Conservation (phyloP, 2,888 invertebrate species). For the Tenthredo scrophulariae region DNA sequence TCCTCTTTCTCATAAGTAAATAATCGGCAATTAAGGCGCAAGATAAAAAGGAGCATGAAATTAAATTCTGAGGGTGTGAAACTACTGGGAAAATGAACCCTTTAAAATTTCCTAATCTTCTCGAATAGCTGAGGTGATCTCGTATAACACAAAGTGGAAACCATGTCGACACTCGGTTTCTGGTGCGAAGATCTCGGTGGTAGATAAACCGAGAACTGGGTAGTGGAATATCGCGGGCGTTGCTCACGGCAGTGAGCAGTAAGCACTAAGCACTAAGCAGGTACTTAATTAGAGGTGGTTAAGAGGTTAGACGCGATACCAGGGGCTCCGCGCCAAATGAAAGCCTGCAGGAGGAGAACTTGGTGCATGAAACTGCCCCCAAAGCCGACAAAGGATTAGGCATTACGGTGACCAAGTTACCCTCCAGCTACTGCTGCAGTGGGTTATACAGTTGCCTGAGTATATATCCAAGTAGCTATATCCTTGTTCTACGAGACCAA, state of each 20-base stretch:
- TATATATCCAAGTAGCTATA: neutral
- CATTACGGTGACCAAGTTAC: neutral
- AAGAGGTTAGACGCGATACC: constrained; percentile 28
- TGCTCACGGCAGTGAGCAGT: neutral
- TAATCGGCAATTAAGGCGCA: neutral
- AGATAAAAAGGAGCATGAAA: neutral
- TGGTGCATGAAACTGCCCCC: constrained; percentile 32
- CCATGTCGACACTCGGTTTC: neutral
- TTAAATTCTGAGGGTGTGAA: neutral
- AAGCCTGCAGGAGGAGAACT: constrained; percentile 22
- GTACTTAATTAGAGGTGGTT: constrained; percentile 55
- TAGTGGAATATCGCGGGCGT: neutral
- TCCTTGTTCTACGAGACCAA: neutral
- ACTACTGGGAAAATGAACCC: neutral
- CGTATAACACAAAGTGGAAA: neutral
- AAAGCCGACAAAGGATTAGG: constrained; percentile 34
- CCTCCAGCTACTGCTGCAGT: neutral
- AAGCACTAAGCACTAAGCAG: constrained; percentile 50
- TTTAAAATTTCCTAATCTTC: neutral
- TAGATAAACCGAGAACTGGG: neutral
- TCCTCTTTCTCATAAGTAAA: neutral
- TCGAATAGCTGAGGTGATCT: neutral
- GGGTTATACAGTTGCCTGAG: neutral
- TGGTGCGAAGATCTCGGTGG: constrained; percentile 4
- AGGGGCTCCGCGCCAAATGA: constrained; percentile 16